phyloP scores from a whole-genome alignment of 1,140 invertebrate species.

The Tribolium castaneum region DNA sequence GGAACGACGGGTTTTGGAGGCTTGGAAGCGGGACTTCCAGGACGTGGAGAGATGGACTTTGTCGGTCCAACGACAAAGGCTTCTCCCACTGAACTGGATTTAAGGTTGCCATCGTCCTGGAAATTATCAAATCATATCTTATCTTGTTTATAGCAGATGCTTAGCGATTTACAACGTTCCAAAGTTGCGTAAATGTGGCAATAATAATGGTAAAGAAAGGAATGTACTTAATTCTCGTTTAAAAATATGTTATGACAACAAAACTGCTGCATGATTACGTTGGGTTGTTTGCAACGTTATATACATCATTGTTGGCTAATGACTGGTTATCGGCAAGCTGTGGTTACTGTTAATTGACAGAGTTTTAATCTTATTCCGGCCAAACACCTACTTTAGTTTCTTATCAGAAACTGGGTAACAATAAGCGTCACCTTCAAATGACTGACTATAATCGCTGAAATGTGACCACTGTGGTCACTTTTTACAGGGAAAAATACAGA shows the following conservation, averaged over 20 bases:
- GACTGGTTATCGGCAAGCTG: neutral
- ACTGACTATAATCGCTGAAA: neutral
- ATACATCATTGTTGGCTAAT: neutral
- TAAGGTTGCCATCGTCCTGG: constrained; percentile 49
- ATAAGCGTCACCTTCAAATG: neutral
- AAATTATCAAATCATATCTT: constrained; percentile 7
- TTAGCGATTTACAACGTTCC: constrained; percentile 9
- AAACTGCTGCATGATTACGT: neutral
- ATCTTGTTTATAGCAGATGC: constrained; percentile 1
- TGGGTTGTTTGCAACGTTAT: neutral
- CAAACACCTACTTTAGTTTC: neutral
- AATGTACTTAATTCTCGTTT: constrained; percentile 2
- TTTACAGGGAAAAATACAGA: neutral
- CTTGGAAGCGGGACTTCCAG: constrained; percentile 2
- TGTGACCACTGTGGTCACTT: neutral
- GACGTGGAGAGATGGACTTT: constrained; percentile 23
- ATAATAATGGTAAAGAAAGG: neutral
- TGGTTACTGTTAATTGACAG: neutral
- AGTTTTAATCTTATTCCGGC: neutral
- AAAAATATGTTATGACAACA: constrained; percentile 31
- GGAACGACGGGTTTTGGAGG: constrained; percentile 48
- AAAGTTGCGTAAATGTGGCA: neutral
- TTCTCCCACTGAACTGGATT: constrained; percentile 50
- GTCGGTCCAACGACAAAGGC: constrained; percentile 44
- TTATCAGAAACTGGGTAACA: neutral